Evolutionary conservation across 2,797 vertebrate genomes (phyloP).

Genomic region (Dicrostonyx torquatus): DNA sequence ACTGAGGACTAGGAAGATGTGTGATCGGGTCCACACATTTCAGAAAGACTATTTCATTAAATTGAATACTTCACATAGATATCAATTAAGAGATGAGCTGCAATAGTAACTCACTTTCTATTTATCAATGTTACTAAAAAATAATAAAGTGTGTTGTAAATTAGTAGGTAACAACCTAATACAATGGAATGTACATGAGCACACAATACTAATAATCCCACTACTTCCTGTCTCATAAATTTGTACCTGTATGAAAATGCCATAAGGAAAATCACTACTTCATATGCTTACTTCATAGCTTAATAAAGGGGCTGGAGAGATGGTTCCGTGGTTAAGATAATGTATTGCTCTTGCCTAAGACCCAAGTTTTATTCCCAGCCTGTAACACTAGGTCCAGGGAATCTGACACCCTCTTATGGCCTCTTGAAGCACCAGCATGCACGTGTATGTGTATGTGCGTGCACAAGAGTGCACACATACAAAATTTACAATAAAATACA

Average conservation of each 20-base stretch:
- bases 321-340: neutral
- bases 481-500: neutral
- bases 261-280: neutral
- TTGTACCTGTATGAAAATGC: neutral
- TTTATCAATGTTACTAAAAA: neutral
- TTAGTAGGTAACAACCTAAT: constrained; percentile 18
- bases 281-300: neutral
- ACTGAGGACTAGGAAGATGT: neutral
- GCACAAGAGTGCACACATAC: neutral
- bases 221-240: neutral
- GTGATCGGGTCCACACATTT: neutral
- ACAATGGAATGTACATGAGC: neutral
- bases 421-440: neutral
- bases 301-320: neutral
- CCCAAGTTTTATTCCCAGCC: neutral
- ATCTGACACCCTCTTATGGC: neutral
- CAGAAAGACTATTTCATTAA: constrained; percentile 43
- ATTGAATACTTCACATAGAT: neutral
- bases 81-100: constrained; percentile 8
- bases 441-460: too few species aligned
- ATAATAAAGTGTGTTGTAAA: constrained; percentile 30
- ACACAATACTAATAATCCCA: neutral
- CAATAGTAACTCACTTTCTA: neutral
- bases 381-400: neutral
- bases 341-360: neutral